These are phyloP conservation scores for Guaruba guarouba DNA, from an alignment of 2,113 vertebrate species.

Conservation along the genomic window DNA sequence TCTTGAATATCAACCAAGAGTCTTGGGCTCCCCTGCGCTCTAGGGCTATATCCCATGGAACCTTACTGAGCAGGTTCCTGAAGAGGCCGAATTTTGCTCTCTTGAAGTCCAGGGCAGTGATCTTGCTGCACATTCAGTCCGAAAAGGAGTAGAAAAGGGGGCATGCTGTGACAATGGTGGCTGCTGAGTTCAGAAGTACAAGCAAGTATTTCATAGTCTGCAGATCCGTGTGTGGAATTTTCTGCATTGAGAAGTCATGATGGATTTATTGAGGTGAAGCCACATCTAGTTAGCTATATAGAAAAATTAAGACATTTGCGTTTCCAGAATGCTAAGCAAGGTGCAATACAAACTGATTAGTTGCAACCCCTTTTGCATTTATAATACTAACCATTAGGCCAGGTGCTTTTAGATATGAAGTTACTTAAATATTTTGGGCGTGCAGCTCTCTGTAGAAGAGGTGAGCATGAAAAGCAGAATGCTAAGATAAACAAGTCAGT, in stretches of 20 bases:
- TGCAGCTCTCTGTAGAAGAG: not conserved
- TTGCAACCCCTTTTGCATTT: not conserved
- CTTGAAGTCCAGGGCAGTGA: too few relatives aligned
- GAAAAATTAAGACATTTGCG: not conserved
- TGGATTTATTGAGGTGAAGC: not conserved
- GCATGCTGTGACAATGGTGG: not conserved
- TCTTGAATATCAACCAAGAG: too few relatives aligned
- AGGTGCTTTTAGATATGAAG: not conserved
- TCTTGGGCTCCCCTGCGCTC: rapidly evolving
- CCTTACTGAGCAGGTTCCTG: too few relatives aligned
- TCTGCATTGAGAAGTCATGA: not conserved
- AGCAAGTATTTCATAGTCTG: not conserved
- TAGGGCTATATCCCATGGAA: too few relatives aligned
- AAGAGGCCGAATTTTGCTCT: too few relatives aligned
- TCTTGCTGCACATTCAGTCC: not conserved
- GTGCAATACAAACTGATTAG: not conserved
- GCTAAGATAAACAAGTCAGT: not conserved
- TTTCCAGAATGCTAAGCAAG: not conserved
- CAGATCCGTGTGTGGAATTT: not conserved
- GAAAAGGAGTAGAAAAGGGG: not conserved
- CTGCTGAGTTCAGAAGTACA: not conserved
- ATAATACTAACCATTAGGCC: not conserved
- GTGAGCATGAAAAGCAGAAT: not conserved
- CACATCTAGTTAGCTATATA: not conserved
- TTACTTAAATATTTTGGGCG: not conserved